Evolutionary conservation across 2,113 vertebrate species (phyloP).

Genomic region (Pygoscelis antarcticus): DNA sequence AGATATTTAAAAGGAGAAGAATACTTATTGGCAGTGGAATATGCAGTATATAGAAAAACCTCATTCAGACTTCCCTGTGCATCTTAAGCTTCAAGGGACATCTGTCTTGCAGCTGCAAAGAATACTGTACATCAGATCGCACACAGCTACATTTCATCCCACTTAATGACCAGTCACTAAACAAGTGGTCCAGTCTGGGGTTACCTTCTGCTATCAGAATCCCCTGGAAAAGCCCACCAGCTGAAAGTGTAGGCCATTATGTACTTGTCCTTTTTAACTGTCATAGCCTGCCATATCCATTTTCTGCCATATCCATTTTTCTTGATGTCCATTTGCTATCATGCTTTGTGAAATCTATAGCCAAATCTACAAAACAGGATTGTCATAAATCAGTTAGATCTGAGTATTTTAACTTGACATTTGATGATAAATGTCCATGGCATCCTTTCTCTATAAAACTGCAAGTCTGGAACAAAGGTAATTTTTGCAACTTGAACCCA

Average conservation of each 20-base stretch:
- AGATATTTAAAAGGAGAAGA: not conserved
- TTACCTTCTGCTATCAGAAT: not conserved
- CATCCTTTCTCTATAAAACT: not conserved
- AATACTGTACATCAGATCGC: fast-evolving
- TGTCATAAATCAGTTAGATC: not conserved
- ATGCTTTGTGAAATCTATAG: not conserved
- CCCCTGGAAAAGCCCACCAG: not conserved
- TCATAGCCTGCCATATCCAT: not conserved
- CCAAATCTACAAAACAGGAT: not conserved
- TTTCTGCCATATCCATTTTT: not conserved
- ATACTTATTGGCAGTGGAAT: not conserved
- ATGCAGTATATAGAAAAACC: not conserved
- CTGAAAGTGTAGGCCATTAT: not conserved
- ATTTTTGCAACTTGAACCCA: not conserved
- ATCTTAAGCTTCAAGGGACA: not conserved
- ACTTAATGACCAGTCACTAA: not conserved
- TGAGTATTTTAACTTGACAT: not conserved
- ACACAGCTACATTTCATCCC: not conserved
- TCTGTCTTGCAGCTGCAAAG: not conserved
- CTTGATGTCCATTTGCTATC: not conserved
- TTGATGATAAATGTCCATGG: not conserved
- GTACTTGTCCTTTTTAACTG: not conserved
- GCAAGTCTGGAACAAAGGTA: not conserved
- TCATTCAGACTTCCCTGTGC: not conserved
- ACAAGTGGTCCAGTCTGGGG: not conserved